Base-by-base conservation (phyloP, 2,888 invertebrate genomes). In the Drosophila neotestacea region DNA sequence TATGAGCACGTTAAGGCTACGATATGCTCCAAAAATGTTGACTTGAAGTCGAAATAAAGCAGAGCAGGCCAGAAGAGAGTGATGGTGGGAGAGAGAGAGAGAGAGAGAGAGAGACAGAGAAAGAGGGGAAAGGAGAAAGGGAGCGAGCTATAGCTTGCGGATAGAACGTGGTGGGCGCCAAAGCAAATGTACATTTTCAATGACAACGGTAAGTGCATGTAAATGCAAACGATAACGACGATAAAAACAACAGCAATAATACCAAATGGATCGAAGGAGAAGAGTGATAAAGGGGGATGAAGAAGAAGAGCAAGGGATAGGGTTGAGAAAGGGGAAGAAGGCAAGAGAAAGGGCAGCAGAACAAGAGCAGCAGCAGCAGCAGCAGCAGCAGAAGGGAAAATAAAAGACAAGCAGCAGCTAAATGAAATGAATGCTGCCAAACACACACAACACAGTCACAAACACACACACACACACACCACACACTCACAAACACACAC, bases 131-230 rank as follows among this genome's bases (percentile, higher is more conserved):
- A 7, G 6, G 30, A 16, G 30, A 28, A 28, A 47, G 39, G 28
- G 46, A 16, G 16, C 22, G 11, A n/a, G 34, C 16, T 16, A 16
- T 6, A 13, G 74, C 30, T 50, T 30, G 50, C 42, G 34, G 56
- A 47, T 39, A 56, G 36, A 56, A 56, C 44, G 44, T 44, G 58
- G 13, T 59, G 32, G 54, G 59, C 47, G 66, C 55, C 64, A 68
- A 73, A 67, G 71, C 77, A 85, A 88, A 88, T 88, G 79, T 87
- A 76, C 72, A 85, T 88, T 70, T 88, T 72, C 89, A 89, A 85
- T 85, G 89, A 89, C 89, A 85, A 77, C 83, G 88, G 73, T 85
- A 85, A 85, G 89, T 89, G 85, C 89, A 85, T 85, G 88, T 85
- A 89, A 89, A 89, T 85, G 88, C 70, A 65, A 63, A 52, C 68